Percentiles rank a stretch among this genome's conserved stretches.
Conservation (phyloP, 1,140 invertebrate species). For the Cyclargus thomasi region DNA sequence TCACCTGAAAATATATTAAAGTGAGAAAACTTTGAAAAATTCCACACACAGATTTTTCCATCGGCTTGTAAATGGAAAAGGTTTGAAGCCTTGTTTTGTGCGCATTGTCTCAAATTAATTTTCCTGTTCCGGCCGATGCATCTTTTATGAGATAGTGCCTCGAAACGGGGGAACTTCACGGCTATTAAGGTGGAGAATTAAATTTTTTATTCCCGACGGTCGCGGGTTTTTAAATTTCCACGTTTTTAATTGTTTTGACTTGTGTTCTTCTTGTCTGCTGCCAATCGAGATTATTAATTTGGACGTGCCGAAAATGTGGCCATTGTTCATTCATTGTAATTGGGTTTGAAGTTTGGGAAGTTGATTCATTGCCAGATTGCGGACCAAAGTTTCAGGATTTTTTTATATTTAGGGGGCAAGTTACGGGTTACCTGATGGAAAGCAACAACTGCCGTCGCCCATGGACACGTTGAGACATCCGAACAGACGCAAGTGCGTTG, state of each 20-base stretch:
- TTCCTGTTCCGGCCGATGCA: slow-evolving; percentile 61
- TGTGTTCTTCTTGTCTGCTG: not conserved
- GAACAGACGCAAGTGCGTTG: no score
- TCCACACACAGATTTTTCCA: slow-evolving; percentile 25
- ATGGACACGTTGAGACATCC: no score
- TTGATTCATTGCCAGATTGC: no score
- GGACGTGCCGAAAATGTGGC: not conserved
- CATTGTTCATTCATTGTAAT: not conserved
- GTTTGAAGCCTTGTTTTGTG: slow-evolving; percentile 37
- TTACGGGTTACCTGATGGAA: no score
- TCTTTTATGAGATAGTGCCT: slow-evolving; percentile 66
- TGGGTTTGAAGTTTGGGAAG: not conserved
- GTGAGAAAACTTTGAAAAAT: slow-evolving; percentile 17
- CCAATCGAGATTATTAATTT: not conserved
- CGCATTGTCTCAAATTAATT: slow-evolving; percentile 65
- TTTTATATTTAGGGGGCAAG: no score
- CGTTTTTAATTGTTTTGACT: not conserved
- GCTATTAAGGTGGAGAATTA: slow-evolving; percentile 41
- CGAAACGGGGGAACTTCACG: slow-evolving; percentile 41
- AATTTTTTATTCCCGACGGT: slow-evolving; percentile 30
- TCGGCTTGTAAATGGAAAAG: slow-evolving; percentile 28
- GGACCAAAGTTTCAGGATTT: no score
- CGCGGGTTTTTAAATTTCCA: slow-evolving; percentile 4
- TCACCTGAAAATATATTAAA: not conserved
- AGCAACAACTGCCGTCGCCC: no score